These are phyloP conservation scores for Sarcophilus harrisii DNA, from an alignment of 2,797 vertebrate species.

Conservation along the genomic window DNA sequence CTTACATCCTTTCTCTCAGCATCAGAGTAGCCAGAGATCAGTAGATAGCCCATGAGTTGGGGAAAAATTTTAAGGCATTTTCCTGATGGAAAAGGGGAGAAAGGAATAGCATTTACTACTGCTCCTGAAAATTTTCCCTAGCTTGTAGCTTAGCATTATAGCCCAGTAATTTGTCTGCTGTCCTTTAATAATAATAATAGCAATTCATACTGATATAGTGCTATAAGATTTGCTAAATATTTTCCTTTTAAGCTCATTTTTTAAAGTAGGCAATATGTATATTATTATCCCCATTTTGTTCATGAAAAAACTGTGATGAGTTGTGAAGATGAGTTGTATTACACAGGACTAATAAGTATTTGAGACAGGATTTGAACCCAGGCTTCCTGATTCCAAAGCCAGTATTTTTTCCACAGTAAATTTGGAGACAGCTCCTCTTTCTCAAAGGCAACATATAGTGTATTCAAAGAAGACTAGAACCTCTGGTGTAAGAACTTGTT, in stretches of 20 bases:
- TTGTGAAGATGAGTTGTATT: not conserved
- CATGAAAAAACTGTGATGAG: not conserved
- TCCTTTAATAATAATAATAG: not conserved
- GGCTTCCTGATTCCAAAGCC: not conserved
- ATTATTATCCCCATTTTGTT: not conserved
- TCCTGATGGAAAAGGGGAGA: not conserved
- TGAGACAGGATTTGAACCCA: not conserved
- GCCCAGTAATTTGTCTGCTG: not conserved
- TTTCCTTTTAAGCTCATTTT: not conserved
- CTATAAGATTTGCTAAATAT: not conserved
- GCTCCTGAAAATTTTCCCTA: not conserved
- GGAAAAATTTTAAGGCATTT: slow-evolving; percentile 16
- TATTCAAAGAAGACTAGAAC: not conserved
- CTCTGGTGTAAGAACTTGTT: not conserved
- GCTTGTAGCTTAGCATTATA: not conserved
- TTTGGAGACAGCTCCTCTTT: not conserved
- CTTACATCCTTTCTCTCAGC: not conserved
- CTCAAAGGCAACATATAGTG: not conserved
- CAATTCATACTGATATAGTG: not conserved
- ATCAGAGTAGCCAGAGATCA: slow-evolving; percentile 1
- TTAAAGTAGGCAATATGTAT: not conserved
- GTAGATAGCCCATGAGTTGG: not conserved
- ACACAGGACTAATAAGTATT: not conserved
- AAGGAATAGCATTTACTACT: not conserved
- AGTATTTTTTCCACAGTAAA: not conserved